phyloP scores from a whole-genome alignment of 2,888 invertebrate species.

The Sphaerophoria rueppellii region DNA sequence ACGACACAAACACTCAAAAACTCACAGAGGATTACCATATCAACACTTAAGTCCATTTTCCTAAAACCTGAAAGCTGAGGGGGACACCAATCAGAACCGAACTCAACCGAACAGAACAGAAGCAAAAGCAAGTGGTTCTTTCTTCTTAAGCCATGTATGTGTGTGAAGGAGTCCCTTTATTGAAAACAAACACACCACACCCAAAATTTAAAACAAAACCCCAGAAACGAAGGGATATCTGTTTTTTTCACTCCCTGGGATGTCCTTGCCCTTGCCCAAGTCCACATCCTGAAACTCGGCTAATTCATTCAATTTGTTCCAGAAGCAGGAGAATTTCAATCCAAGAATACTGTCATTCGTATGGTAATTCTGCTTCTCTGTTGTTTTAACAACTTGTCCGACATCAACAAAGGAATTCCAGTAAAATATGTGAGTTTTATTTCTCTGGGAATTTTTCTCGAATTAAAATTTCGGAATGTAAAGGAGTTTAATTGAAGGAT shows the following conservation, averaged over 20 bases:
- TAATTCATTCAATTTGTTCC: constrained; percentile 71
- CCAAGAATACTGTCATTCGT: constrained; percentile 47
- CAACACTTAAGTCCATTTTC: constrained; percentile 52
- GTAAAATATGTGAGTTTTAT: constrained; percentile 10
- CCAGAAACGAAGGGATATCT: constrained; percentile 23
- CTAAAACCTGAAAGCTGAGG: constrained; percentile 27
- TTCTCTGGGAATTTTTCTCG: constrained; percentile 32
- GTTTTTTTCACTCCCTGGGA: background rate
- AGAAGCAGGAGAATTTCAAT: constrained; percentile 38
- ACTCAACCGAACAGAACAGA: background rate
- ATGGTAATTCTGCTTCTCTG: constrained; percentile 65
- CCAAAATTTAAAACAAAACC: background rate
- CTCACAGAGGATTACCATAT: constrained; percentile 56
- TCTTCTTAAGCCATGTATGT: background rate
- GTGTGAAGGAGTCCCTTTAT: background rate
- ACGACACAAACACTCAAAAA: constrained; percentile 7
- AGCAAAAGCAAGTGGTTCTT: constrained; percentile 10
- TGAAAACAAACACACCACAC: constrained; percentile 36
- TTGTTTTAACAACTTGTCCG: constrained; percentile 68
- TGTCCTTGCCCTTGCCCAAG: background rate
- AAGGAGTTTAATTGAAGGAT: constrained; percentile 16
- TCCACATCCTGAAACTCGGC: constrained; percentile 33
- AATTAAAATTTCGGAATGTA: constrained; percentile 55
- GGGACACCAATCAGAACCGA: constrained; percentile 13
- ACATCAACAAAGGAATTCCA: constrained; percentile 67